Evolutionary conservation across 2,797 vertebrate genomes (phyloP).

Genomic region (Galago senegalensis): DNA sequence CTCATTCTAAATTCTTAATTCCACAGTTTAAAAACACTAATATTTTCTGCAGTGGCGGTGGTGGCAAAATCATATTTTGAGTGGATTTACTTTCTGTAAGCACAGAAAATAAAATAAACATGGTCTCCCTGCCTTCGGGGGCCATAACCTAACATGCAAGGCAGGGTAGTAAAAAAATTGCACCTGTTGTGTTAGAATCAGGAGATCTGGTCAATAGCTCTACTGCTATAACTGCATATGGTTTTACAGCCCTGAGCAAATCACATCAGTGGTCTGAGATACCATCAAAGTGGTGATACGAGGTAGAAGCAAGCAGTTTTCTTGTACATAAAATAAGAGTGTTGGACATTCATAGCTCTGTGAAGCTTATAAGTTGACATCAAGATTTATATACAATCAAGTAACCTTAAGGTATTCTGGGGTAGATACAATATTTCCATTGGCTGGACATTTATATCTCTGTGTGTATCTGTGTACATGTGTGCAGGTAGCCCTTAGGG

Average conservation of each 20-base stretch:
- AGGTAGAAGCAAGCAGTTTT: background rate
- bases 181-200: background rate
- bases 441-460: background rate
- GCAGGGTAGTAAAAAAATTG: background rate
- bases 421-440: background rate
- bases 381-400: background rate
- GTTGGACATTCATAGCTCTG: background rate
- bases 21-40: background rate
- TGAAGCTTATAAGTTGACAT: background rate
- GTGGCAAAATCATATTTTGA: background rate
- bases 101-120: background rate
- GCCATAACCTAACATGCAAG: background rate
- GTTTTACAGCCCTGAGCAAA: background rate
- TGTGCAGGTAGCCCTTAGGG: background rate
- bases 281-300: background rate
- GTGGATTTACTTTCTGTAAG: slow-evolving; percentile 22
- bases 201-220: background rate
- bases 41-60: background rate
- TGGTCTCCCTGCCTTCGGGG: background rate
- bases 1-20: slow-evolving; percentile 31
- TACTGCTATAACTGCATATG: background rate
- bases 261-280: background rate
- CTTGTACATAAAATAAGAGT: background rate
- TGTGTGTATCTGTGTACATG: background rate
- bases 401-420: background rate